A percentile compares a stretch with the other conserved stretches of the same genome.
phyloP scores from a whole-genome alignment of 2,113 vertebrate genomes.

The Clupea harengus region DNA sequence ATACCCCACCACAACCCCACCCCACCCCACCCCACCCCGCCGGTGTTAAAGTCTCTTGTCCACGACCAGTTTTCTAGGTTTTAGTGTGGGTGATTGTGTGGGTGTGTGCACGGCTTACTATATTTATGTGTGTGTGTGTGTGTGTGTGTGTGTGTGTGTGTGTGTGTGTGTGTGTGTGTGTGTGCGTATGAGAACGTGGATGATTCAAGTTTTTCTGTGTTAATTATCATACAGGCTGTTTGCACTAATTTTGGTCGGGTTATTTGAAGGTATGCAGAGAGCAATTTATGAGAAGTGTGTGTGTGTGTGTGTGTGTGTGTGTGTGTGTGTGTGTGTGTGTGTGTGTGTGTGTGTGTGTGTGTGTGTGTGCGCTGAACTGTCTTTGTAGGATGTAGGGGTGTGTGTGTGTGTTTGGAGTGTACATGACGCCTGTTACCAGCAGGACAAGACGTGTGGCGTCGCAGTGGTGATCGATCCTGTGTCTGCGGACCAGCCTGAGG shows the following conservation, averaged over 20 bases:
- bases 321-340: slow-evolving; percentile 4
- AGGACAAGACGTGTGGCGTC: slow-evolving; percentile 12
- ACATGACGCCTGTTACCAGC: slow-evolving; percentile 36
- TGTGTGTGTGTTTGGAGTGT: slow-evolving; percentile 15
- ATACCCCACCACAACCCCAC: background rate
- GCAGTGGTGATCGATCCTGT: slow-evolving; percentile 33
- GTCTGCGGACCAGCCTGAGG: slow-evolving; percentile 34
- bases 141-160: background rate
- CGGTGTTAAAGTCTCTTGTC: slow-evolving; percentile 1
- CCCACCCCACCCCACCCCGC: background rate
- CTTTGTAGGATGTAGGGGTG: slow-evolving; percentile 2
- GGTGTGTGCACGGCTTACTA: background rate
- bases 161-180: background rate
- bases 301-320: background rate
- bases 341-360: slow-evolving; percentile 16
- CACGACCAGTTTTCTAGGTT: background rate
- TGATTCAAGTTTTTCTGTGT: background rate
- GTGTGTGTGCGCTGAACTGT: background rate
- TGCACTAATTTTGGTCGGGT: background rate
- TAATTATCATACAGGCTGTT: background rate
- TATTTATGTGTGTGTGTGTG: background rate
- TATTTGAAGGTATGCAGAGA: background rate
- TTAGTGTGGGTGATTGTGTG: background rate
- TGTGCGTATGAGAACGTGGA: background rate
- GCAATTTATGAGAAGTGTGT: background rate